Evolutionary conservation across 2,113 vertebrate genomes (phyloP).

Genomic region (Boulengeromyrus knoepffleri): DNA sequence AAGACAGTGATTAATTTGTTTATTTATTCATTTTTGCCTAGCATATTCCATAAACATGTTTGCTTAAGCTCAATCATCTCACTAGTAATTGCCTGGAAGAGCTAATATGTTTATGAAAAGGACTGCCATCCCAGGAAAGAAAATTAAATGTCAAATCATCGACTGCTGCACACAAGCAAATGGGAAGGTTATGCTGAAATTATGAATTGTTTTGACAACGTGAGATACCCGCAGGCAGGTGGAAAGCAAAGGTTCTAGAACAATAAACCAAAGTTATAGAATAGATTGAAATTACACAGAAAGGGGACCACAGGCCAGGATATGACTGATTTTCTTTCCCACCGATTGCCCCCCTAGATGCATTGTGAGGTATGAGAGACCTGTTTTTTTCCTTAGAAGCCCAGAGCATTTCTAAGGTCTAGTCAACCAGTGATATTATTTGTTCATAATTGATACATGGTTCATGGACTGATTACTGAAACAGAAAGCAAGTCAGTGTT

Average conservation of each 20-base stretch:
- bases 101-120: neutral
- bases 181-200: neutral
- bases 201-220: neutral
- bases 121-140: neutral
- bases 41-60: neutral
- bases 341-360: neutral
- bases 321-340: neutral
- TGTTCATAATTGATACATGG: neutral
- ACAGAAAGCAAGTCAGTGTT: neutral
- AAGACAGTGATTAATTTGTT: neutral
- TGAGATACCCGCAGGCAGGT: neutral
- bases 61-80: neutral
- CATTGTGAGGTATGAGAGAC: neutral
- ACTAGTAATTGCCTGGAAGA: neutral
- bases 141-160: conserved; percentile 5
- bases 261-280: neutral
- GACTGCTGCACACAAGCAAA: neutral
- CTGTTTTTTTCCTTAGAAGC: neutral
- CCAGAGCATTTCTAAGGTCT: neutral
- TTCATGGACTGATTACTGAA: neutral
- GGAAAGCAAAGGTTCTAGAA: neutral
- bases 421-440: neutral
- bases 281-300: neutral
- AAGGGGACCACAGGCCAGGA: neutral
- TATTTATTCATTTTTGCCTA: neutral